Evolutionary conservation across 2,888 invertebrate species (phyloP), one percentile per base, ranked within the genome.

Genomic region (Acronicta aceris): DNA sequence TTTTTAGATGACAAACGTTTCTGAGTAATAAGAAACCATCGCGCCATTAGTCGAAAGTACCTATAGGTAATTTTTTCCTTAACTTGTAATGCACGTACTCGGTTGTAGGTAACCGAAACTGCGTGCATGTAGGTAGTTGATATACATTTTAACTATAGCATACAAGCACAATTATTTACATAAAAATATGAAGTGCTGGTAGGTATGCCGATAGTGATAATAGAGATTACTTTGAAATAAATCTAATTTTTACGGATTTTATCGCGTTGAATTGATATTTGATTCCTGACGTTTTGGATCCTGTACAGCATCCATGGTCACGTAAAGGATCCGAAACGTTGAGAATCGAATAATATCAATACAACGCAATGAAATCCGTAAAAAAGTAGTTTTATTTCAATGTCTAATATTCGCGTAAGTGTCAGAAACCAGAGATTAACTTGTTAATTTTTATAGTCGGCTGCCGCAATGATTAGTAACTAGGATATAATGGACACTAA

Each of bases 91-190:
- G 13, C 15, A 36, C 10, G 4, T 16, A 36, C 5, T 41, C 5
- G 7, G 0, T 13, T 6, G 53, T 12, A 1, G 17, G 43, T 21
- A n/a, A 33, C 43, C 33, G 33, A 5, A 10, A 33, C 13, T 8
- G 43, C n/a, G 15, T 10, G 30, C 12, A 3, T 27, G 10, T 30
- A 27, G 30, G 36, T 10, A 17, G 41, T 45, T 65, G 66, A 54
- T 59, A 66, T 50, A 65, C 71, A 71, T 65, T 52, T 17, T 38
- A 40, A 16, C 21, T 8, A 27, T 30, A 45, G 15, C 21, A 17
- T 21, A 33, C 15, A 40, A 30, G 42, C 33, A n/a, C 5, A 16
- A 16, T 21, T 27, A 55, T 56, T 45, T 61, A 25, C 54, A 40
- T 55, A 36, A n/a, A n/a, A 27, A 36, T 43, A 9, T 16, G 15